Conservation (phyloP, 2,113 vertebrate species). For the Bubo bubo region DNA sequence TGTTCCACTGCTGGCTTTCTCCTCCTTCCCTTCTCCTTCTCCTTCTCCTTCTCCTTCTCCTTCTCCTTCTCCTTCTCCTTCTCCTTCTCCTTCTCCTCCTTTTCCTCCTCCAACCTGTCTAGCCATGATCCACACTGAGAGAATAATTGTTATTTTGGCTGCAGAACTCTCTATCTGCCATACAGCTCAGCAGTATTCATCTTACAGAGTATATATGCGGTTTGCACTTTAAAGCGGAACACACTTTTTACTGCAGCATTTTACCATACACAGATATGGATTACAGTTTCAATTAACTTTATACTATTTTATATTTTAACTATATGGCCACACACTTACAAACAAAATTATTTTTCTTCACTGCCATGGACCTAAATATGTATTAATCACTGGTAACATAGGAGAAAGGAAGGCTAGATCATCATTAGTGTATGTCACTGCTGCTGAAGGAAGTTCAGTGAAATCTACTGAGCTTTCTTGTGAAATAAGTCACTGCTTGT, state of each 20-base stretch:
- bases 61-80: not conserved
- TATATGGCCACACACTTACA: not conserved
- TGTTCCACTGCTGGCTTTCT: not conserved
- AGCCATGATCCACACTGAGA: not conserved
- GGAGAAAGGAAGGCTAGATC: not conserved
- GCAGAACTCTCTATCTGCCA: not conserved
- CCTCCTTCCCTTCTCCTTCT: not conserved
- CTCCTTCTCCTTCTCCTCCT: too few species aligned
- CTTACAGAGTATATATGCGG: not conserved
- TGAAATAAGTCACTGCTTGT: not conserved
- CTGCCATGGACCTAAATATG: not conserved
- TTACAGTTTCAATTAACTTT: not conserved
- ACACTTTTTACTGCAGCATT: not conserved
- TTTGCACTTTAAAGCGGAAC: not conserved
- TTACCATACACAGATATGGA: not conserved
- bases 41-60: not conserved
- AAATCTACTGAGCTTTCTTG: not conserved
- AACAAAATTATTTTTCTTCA: conserved; percentile 4
- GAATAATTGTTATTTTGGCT: not conserved
- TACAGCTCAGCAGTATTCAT: not conserved
- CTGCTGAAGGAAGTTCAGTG: not conserved
- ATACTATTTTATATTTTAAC: not conserved
- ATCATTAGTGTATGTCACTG: not conserved
- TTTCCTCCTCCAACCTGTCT: not conserved
- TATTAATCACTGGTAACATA: not conserved